phyloP scores from a whole-genome alignment of 2,888 invertebrate species.

The Macrophya annulata region DNA sequence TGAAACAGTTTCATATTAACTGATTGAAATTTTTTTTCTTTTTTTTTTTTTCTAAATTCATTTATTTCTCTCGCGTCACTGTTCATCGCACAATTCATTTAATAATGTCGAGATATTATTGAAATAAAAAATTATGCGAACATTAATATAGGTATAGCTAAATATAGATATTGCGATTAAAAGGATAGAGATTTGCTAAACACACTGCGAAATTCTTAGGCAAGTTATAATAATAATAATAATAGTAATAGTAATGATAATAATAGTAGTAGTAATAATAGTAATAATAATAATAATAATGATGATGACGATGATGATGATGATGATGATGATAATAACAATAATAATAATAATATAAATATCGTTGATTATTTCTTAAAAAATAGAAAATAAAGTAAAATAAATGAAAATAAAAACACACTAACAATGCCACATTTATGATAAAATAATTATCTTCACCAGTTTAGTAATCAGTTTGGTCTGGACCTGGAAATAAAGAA shows the following conservation, averaged over 20 bases:
- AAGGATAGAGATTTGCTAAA: not conserved
- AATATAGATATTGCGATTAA: constrained; percentile 26
- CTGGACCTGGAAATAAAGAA: constrained; percentile 74
- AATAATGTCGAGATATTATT: not conserved
- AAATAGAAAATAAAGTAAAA: constrained; percentile 67
- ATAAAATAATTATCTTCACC: constrained; percentile 56
- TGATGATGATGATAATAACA: not conserved
- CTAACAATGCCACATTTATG: constrained; percentile 67
- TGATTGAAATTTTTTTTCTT: too few relatives aligned
- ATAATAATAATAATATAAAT: constrained; percentile 50
- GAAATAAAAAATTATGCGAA: constrained; percentile 11
- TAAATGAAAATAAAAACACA: constrained; percentile 64
- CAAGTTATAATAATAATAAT: constrained; percentile 30
- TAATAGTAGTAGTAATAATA: constrained; percentile 13
- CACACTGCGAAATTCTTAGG: constrained; percentile 56
- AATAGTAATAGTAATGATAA: constrained; percentile 1
- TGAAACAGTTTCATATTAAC: not conserved
- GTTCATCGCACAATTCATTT: not conserved
- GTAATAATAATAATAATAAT: constrained; percentile 19
- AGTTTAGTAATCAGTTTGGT: constrained; percentile 76
- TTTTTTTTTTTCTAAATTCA: not conserved
- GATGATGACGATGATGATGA: too few relatives aligned
- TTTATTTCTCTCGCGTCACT: not conserved
- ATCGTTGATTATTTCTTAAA: constrained; percentile 64
- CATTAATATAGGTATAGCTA: not conserved